A percentile compares a stretch with the other conserved stretches of the same genome.
Conservation (phyloP, 2,113 vertebrate species). For the Elachura formosa region DNA sequence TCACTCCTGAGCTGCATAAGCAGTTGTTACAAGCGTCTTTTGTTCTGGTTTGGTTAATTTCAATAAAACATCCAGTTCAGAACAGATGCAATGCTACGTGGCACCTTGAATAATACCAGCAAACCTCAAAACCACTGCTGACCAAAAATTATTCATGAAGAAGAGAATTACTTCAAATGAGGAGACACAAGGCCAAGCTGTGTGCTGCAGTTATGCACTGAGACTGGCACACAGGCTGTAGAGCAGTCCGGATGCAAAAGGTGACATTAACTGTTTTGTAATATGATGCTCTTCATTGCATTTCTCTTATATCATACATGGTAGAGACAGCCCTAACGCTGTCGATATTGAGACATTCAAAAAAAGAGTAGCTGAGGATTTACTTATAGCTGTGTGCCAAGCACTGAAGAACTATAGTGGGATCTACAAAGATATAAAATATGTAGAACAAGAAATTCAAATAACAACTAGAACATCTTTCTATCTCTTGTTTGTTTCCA, state of each 20-base stretch:
- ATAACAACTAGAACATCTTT: not conserved
- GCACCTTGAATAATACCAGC: not conserved
- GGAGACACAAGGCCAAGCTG: not conserved
- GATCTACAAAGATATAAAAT: not conserved
- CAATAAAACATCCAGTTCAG: not conserved
- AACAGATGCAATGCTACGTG: not conserved
- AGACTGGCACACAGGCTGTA: not conserved
- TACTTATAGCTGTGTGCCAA: not conserved
- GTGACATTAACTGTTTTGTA: not conserved
- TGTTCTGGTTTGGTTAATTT: not conserved
- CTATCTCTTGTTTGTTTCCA: not conserved
- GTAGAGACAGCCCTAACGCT: not conserved
- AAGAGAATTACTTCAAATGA: not conserved
- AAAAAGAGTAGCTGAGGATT: not conserved
- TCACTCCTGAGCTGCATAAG: not conserved
- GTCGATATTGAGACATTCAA: not conserved
- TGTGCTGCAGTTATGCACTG: not conserved
- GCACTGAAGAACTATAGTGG: not conserved
- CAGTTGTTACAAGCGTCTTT: not conserved
- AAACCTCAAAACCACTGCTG: not conserved
- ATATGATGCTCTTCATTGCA: not conserved
- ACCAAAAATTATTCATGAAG: not conserved
- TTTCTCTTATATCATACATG: not conserved
- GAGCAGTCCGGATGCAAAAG: not conserved
- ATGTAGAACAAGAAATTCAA: not conserved